A percentile compares a stretch with the other conserved stretches of the same genome.
Conservation (phyloP, 2,888 invertebrate genomes). For the Polyploca ridens region DNA sequence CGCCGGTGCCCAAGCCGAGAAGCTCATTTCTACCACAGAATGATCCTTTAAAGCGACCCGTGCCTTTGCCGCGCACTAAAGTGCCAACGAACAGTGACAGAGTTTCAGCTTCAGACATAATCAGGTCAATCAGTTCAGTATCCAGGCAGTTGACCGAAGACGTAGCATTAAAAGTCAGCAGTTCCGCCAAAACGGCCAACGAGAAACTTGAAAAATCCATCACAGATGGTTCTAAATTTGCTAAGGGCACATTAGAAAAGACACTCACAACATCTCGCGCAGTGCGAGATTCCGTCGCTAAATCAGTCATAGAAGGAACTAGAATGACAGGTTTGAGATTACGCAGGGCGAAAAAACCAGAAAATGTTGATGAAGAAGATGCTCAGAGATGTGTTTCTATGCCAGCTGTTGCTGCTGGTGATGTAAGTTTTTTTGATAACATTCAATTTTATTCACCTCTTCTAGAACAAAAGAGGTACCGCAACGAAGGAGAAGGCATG, state of each 20-base stretch:
- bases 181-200: slow-evolving; percentile 69
- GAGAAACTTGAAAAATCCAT: slow-evolving; percentile 70
- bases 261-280: slow-evolving; percentile 78
- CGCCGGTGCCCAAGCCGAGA: slow-evolving; percentile 75
- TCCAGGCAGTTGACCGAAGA: slow-evolving; percentile 85
- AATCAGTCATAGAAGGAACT: slow-evolving; percentile 87
- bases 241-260: slow-evolving; percentile 77
- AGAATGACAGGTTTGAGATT: slow-evolving; percentile 82
- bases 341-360: slow-evolving; percentile 58
- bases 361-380: slow-evolving; percentile 43
- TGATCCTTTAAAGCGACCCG: slow-evolving; percentile 71
- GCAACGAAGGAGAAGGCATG: slow-evolving; percentile 42
- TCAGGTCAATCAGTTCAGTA: slow-evolving; percentile 80
- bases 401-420: slow-evolving; percentile 80
- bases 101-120: slow-evolving; percentile 70
- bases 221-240: slow-evolving; percentile 69
- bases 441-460: slow-evolving; percentile 87
- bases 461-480: slow-evolving; percentile 67
- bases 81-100: slow-evolving; percentile 57
- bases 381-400: slow-evolving; percentile 81
- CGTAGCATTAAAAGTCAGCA: slow-evolving; percentile 79
- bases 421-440: slow-evolving; percentile 86
- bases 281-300: slow-evolving; percentile 80
- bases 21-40: slow-evolving; percentile 51
- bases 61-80: slow-evolving; percentile 82